Evolutionary conservation across 2,888 invertebrate species (phyloP), one percentile per base, ranked within the genome.

Genomic region (Tetragnatha montana): DNA sequence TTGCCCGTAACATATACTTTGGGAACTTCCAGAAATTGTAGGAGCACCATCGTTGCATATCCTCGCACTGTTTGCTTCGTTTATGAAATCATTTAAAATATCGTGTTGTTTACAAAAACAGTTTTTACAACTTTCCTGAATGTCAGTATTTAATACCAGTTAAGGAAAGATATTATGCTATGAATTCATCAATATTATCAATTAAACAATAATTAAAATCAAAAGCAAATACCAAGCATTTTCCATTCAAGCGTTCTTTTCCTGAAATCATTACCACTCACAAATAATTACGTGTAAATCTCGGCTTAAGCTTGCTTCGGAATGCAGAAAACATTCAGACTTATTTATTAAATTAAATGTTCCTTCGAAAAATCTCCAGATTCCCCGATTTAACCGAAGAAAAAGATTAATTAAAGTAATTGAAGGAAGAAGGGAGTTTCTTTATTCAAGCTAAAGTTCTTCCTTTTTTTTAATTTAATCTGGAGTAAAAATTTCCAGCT

Each of bases 361-460:
- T 60, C 17, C 60, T 60, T 17, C 60, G 60, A 60, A 60, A 60
- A 60, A 17, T 60, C 60, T 60, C 60, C 4, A 60, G 60, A 17
- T 4, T 60, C 60, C 10, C 60, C 17, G 60, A 60, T 60, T 60
- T 60, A 35, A 6, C 10, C 17, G 60, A 60, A 60, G 60, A 60
- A 60, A 60, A 60, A 60, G 60, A 60, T 60, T 60, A 60, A 60
- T 60, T 60, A 60, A 60, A 60, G 60, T 60, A 60, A 60, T 60
- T 60, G 60, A 60, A 12, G 60, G 17, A 60, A 60, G 60, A 10
- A 17, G 60, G 17, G 17, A 17, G 17, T 60, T 60, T 60, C 60
- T 60, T 60, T 60, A 17, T 17, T 60, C 60, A 17, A 17, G 60
- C 60, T 60, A 8, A 4, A 60, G 4, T 60, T 60, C 12, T 8